These are phyloP conservation scores for Grantiella picta DNA, from an alignment of 2,113 vertebrate genomes.

Conservation along the genomic window DNA sequence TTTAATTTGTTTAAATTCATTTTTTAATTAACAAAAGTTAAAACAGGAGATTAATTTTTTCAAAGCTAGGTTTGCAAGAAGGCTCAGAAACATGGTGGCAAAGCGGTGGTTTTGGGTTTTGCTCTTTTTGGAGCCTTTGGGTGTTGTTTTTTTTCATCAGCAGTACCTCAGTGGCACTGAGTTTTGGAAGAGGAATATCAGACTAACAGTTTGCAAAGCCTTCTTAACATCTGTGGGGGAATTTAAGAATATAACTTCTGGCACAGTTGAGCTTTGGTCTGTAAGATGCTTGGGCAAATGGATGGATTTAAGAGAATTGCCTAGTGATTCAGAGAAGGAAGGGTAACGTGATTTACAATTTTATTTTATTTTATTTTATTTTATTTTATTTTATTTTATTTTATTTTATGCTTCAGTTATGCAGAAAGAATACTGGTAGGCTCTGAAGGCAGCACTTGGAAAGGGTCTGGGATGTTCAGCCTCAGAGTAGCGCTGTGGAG, in stretches of 20 bases:
- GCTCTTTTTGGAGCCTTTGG: neutral
- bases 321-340: neutral
- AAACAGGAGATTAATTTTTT: neutral
- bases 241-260: neutral
- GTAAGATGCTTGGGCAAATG: neutral
- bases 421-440: neutral
- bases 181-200: neutral
- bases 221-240: neutral
- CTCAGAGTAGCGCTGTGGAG: neutral
- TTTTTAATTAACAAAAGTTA: neutral
- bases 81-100: neutral
- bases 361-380: neutral
- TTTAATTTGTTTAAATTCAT: neutral
- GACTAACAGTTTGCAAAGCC: neutral
- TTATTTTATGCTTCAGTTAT: neutral
- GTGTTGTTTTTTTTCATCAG: neutral
- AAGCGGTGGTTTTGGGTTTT: fast-evolving
- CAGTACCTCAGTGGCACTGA: neutral
- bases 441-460: neutral
- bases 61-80: neutral
- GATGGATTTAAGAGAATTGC: neutral
- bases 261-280: neutral
- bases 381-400: neutral
- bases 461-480: neutral
- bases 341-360: neutral